Percentiles rank a stretch among this genome's conserved stretches.
phyloP scores from a whole-genome alignment of 2,797 vertebrate species.

The Squalus acanthias region DNA sequence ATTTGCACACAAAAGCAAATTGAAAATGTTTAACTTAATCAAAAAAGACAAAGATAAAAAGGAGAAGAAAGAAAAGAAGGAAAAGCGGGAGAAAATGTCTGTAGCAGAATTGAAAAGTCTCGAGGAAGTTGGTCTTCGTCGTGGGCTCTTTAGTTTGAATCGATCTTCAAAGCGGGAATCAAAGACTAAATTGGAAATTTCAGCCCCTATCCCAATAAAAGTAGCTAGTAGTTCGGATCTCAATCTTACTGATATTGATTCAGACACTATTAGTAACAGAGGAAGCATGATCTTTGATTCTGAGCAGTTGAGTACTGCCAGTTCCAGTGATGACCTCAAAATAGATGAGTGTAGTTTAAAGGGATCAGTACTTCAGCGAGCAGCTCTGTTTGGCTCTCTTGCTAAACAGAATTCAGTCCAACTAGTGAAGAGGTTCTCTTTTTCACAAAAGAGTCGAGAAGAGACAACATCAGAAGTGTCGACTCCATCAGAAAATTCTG shows the following conservation, averaged over 20 bases:
- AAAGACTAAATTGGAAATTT: conserved; percentile 85
- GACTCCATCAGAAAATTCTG: conserved; percentile 84
- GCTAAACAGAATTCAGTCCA: conserved; percentile 87
- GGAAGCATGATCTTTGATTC: conserved; percentile 80
- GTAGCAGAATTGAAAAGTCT: conserved; percentile 85
- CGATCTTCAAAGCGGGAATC: conserved; percentile 83
- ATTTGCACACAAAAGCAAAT: neutral
- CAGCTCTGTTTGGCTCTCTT: conserved; percentile 82
- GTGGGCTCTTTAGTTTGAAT: conserved; percentile 93
- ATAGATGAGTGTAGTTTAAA: conserved; percentile 69
- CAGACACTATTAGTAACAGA: conserved; percentile 77
- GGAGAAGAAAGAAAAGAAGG: conserved; percentile 86
- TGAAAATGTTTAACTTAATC: conserved; percentile 84
- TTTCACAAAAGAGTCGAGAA: conserved; percentile 86
- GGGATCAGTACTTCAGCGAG: conserved; percentile 80
- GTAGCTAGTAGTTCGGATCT: conserved; percentile 85
- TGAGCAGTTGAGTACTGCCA: conserved; percentile 82
- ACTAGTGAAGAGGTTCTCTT: conserved; percentile 95
- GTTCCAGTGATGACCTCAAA: conserved; percentile 88
- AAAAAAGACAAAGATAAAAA: conserved; percentile 82
- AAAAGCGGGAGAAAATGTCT: conserved; percentile 92
- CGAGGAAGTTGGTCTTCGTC: conserved; percentile 92
- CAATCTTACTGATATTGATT: conserved; percentile 86
- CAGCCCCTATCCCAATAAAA: conserved; percentile 95
- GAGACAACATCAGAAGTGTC: conserved; percentile 86